Percentiles rank a stretch among this genome's conserved stretches.
These are phyloP conservation scores for Sebastes itinus DNA, from an alignment of 2,797 vertebrate genomes.

Conservation along the genomic window DNA sequence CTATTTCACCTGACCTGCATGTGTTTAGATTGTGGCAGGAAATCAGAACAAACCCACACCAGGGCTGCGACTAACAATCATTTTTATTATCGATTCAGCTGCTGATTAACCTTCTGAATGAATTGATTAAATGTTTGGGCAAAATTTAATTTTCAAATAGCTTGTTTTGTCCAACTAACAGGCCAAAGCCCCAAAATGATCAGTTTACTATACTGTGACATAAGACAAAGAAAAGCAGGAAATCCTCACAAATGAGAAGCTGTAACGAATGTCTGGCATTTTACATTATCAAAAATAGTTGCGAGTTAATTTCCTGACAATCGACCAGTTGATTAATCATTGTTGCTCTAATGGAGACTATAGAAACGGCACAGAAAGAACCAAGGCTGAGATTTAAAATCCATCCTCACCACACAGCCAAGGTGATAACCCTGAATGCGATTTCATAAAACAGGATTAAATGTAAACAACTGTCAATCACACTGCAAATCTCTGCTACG, in stretches of 20 bases:
- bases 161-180: not conserved
- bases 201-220: not conserved
- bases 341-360: not conserved
- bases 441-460: conserved; percentile 8
- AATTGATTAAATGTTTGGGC: not conserved
- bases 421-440: not conserved
- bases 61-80: not conserved
- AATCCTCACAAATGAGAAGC: not conserved
- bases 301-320: not conserved
- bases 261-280: not conserved
- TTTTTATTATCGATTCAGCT: not conserved
- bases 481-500: not conserved
- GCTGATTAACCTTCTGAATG: not conserved
- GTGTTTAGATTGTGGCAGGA: not conserved
- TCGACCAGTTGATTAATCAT: not conserved
- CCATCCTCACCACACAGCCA: not conserved
- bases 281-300: not conserved
- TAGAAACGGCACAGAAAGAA: not conserved
- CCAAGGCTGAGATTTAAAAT: not conserved
- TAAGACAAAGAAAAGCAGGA: not conserved
- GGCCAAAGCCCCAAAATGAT: not conserved
- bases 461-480: conserved; percentile 25
- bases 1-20: not conserved
- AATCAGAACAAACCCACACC: not conserved
- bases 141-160: not conserved